phyloP scores from a whole-genome alignment of 2,888 invertebrate species.

The Lasioglossum morio region DNA sequence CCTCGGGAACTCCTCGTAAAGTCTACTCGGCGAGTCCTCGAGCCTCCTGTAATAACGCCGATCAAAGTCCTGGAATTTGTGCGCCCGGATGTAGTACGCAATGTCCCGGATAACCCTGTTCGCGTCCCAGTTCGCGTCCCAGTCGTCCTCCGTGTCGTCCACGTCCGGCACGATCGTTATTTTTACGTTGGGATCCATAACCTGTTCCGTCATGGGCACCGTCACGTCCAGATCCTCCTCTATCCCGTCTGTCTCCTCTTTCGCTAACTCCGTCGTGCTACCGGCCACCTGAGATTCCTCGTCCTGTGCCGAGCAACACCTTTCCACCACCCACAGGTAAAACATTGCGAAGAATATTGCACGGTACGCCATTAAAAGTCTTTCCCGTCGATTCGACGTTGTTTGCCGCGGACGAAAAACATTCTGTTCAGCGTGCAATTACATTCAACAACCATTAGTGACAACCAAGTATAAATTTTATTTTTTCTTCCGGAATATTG shows the following conservation, averaged over 20 bases:
- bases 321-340: neutral
- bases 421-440: no score
- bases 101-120: constrained; percentile 86
- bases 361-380: constrained; percentile 11
- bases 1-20: constrained; percentile 85
- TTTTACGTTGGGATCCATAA: constrained; percentile 76
- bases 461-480: no score
- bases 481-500: no score
- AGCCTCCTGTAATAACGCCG: constrained; percentile 84
- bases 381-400: neutral
- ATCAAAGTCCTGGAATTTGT: constrained; percentile 89
- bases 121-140: constrained; percentile 75
- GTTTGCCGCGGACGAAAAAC: neutral
- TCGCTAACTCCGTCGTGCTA: neutral
- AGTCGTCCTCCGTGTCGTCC: constrained; percentile 52
- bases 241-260: constrained; percentile 27
- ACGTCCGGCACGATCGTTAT: constrained; percentile 71
- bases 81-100: constrained; percentile 87
- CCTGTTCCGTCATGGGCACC: constrained; percentile 73
- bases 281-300: neutral
- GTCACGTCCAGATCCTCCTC: constrained; percentile 55
- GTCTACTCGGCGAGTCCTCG: constrained; percentile 75
- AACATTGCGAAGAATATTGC: constrained; percentile 15
- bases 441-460: no score
- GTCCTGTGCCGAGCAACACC: neutral